Percentiles rank a stretch among this genome's conserved stretches.
These are phyloP conservation scores for Callosobruchus maculatus DNA, from an alignment of 2,888 invertebrate genomes.

Conservation along the genomic window DNA sequence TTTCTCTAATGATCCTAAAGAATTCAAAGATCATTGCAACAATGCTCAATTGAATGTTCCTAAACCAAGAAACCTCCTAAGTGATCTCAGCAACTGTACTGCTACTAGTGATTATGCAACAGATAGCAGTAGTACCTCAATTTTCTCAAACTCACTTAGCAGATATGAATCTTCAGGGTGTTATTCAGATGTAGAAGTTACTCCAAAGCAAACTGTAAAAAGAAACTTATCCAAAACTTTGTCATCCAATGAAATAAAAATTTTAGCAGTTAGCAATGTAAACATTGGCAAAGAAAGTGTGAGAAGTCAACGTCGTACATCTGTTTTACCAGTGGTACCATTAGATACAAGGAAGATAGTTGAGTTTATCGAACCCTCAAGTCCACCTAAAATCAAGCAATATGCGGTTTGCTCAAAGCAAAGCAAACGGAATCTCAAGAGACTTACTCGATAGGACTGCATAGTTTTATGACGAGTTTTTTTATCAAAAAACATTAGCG, in stretches of 20 bases:
- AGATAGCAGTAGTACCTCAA: conserved; percentile 16
- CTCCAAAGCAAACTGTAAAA: conserved; percentile 26
- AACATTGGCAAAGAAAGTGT: not conserved
- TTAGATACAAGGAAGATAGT: conserved; percentile 1
- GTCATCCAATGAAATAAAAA: not conserved
- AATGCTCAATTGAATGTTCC: conserved; percentile 23
- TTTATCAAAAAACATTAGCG: not conserved
- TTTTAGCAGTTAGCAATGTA: conserved; percentile 9
- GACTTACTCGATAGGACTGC: conserved; percentile 30
- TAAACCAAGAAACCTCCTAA: conserved; percentile 14
- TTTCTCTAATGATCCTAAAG: conserved; percentile 36
- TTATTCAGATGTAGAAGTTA: conserved; percentile 29
- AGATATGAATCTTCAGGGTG: conserved; percentile 26
- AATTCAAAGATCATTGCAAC: conserved; percentile 41
- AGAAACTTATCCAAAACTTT: conserved; percentile 26
- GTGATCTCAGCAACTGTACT: conserved; percentile 26
- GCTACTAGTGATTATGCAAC: conserved; percentile 18
- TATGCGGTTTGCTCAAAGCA: conserved; percentile 38
- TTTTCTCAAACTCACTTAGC: conserved; percentile 19
- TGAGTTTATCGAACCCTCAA: conserved; percentile 27
- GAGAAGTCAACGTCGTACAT: conserved; percentile 9
- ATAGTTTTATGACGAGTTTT: not conserved
- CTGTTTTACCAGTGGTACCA: conserved; percentile 21
- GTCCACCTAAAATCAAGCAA: conserved; percentile 37
- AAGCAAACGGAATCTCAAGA: conserved; percentile 41